A percentile compares a stretch with the other conserved stretches of the same genome.
phyloP scores from a whole-genome alignment of 2,113 vertebrate genomes.

The Chaetura pelagica region DNA sequence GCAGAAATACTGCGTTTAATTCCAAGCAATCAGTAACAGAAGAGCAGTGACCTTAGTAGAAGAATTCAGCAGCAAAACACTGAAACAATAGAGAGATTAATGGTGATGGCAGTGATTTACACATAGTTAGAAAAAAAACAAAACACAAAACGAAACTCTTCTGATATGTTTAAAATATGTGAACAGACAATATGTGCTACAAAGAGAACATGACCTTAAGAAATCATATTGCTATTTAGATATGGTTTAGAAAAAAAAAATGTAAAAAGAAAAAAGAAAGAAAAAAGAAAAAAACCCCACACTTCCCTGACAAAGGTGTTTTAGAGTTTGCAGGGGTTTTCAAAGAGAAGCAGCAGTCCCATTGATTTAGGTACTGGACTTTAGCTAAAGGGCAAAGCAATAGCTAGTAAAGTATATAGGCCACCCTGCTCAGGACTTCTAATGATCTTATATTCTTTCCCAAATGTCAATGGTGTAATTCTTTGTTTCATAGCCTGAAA shows the following conservation, averaged over 20 bases:
- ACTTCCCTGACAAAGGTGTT: neutral
- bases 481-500: constrained; percentile 43
- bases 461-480: constrained; percentile 61
- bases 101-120: neutral
- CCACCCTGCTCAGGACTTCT: constrained; percentile 24
- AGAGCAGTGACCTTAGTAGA: constrained; percentile 20
- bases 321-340: constrained; percentile 25
- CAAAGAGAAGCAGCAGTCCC: neutral
- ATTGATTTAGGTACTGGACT: constrained; percentile 53
- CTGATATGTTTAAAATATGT: neutral
- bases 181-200: neutral
- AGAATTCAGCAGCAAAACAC: neutral
- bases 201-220: neutral
- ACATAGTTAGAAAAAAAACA: neutral
- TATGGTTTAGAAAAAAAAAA: neutral
- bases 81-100: neutral
- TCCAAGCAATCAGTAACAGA: neutral
- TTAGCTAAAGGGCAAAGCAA: constrained; percentile 54
- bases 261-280: neutral
- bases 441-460: constrained; percentile 49
- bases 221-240: neutral
- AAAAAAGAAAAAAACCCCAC: neutral
- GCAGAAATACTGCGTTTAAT: neutral
- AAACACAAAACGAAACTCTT: too few relatives aligned
- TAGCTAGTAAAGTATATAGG: constrained; percentile 16